Base-by-base conservation (phyloP, 2,888 invertebrate genomes). In the Chymomyza caudatula region DNA sequence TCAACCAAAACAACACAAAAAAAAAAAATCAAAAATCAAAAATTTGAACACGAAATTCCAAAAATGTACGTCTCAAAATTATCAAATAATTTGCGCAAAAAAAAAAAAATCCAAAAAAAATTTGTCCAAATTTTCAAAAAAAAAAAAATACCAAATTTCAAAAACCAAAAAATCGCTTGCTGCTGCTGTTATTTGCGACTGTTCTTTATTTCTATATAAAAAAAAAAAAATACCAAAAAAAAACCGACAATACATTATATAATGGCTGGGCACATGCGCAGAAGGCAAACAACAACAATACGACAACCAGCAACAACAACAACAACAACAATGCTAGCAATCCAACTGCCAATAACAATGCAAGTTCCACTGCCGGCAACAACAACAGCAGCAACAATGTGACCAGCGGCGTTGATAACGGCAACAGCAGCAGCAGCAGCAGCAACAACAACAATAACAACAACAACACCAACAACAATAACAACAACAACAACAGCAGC, bases 251-350 rank as follows among this genome's bases (percentile, higher is more conserved):
- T 15, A 37, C 29, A 37, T 37, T 11, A 37, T 37, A 11, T 37
- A 11, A 4, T 11, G 3, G 29, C 11, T 13, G 17, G n/a, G 6
- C 4, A 19, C n/a, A 3, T 51, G 59, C 54, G 55, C 73, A 79
- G 79, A 75, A 66, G 67, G 71, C 77, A 51, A 76, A 71, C 47
- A 64, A 71, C 65, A 77, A 69, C 55, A 74, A 71, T 69, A 65
- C 64, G 23, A 58, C 65, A 5, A 47, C 47, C 47, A 56, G 11
- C 22, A 58, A 25, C n/a, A 51, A 13, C 44, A 67, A 29, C 19
- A 47, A 47, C 47, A 47, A 44, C 15, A 44, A 44, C 44, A 44
- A 47, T 47, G 17, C 17, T 4, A 17, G 47, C 19, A 47, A 15
- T 17, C 11, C 15, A 47, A 47, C 15, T 47, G 15, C 47, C 22